A percentile compares a stretch with the other conserved stretches of the same genome.
These are phyloP conservation scores for Aplidium turbinatum DNA, from an alignment of 23 tunicate genomes.

Conservation along the genomic window DNA sequence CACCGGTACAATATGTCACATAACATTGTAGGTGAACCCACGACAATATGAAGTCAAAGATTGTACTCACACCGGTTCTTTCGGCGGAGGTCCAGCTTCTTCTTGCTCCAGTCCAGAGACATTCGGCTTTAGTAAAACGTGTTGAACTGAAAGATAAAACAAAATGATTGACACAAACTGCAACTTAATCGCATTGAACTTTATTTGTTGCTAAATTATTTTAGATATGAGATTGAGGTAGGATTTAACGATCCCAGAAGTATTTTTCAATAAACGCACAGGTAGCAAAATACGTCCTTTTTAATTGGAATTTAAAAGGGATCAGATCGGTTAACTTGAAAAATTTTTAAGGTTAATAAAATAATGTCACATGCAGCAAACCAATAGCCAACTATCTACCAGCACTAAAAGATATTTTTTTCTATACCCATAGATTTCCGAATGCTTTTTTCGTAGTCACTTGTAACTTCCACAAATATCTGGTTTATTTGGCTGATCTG, in stretches of 20 bases:
- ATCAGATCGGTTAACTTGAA: too few species aligned
- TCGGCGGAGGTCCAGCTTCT: conserved; percentile 91
- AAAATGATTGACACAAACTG: too few species aligned
- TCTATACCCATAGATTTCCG: conserved; percentile 84
- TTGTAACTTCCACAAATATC: conserved; percentile 61
- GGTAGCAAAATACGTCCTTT: too few species aligned
- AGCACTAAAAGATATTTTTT: not conserved
- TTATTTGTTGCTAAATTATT: too few species aligned
- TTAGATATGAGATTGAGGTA: too few species aligned
- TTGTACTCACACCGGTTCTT: conserved; percentile 69
- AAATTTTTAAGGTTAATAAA: conserved; percentile 12
- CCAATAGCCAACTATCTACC: not conserved
- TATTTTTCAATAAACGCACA: too few species aligned
- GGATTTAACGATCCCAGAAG: too few species aligned
- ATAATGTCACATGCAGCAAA: not conserved
- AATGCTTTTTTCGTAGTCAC: conserved; percentile 66
- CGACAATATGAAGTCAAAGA: too few species aligned
- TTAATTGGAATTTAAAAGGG: too few species aligned
- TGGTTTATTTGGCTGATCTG: conserved; percentile 54
- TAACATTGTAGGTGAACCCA: too few species aligned
- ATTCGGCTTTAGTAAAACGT: conserved; percentile 78
- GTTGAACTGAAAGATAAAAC: conserved; percentile 94
- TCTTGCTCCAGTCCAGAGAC: conserved; percentile 87
- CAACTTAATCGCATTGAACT: too few species aligned
- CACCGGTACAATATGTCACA: too few species aligned